These are phyloP conservation scores for Phenganax subtilis DNA, from an alignment of 92 coral and sea anemone genomes.

Conservation along the genomic window DNA sequence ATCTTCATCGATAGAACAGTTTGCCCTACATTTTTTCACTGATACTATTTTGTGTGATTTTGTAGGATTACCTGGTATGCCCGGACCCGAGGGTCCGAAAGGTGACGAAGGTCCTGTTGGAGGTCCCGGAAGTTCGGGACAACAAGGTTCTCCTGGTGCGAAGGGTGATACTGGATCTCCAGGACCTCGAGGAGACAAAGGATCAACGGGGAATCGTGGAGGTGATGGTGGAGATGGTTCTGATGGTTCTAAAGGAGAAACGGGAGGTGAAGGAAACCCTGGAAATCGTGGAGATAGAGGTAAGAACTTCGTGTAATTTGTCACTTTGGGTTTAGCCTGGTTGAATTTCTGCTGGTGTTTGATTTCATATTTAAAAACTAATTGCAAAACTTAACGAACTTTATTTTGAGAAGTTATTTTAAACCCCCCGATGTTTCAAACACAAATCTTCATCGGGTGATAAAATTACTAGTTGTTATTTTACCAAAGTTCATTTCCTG, in stretches of 20 bases:
- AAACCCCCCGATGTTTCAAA: too few relatives aligned
- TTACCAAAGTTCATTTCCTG: too few relatives aligned
- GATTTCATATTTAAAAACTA: too few relatives aligned
- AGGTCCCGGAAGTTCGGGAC: background rate
- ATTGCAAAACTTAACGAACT: too few relatives aligned
- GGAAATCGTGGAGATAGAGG: conserved; percentile 37
- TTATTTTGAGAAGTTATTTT: too few relatives aligned
- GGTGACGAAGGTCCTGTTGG: conserved; percentile 35
- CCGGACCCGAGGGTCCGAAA: background rate
- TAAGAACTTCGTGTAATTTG: background rate
- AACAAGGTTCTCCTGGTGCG: background rate
- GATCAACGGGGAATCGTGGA: conserved; percentile 8
- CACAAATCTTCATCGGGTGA: too few relatives aligned
- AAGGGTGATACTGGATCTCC: conserved; percentile 26
- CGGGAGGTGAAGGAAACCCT: conserved; percentile 37
- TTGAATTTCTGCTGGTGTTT: too few relatives aligned
- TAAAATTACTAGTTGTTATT: too few relatives aligned
- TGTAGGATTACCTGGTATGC: conserved; percentile 13
- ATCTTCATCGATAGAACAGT: too few relatives aligned
- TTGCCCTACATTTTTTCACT: too few relatives aligned
- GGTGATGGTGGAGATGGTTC: background rate
- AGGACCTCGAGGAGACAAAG: conserved; percentile 36
- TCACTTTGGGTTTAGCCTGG: background rate
- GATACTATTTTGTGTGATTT: background rate
- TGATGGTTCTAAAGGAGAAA: conserved; percentile 17